Base-by-base conservation (phyloP, 2,797 vertebrate genomes). In the Orientallactaga sibirica region DNA sequence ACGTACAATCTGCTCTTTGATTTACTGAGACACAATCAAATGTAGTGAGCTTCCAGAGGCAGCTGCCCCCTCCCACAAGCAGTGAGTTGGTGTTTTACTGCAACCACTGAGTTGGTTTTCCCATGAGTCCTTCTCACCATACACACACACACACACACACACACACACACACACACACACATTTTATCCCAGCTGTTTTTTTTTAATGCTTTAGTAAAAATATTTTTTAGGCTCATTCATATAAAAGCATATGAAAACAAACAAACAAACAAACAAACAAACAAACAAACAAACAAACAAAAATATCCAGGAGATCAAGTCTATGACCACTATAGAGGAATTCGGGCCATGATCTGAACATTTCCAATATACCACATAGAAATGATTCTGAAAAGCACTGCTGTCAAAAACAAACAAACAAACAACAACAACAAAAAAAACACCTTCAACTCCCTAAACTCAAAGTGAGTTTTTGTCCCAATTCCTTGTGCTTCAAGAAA, bases 401-500 rank as follows among this genome's bases (percentile, higher is more conserved):
- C 22, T 93, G 43, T 16, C 9, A 58, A n/a, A 6, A 75, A 76
- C n/a, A 76, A 41, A 14, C n/a, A 76, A 41, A 14, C 33, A 37
- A 37, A 37, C 33, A 37, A 37, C 33, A 37, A 37, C 3, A 24
- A n/a, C 14, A 64, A 74, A 22, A 29, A 33, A 43, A 64, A 86
- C 22, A 48, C 6, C 20, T 84, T 85, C 55, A 94, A 93, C 91
- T 78, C 86, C 48, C 68, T 24, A 58, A 37, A 67, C 55, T 58
- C 76, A 91, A 96, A 94, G 91, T 88, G 86, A 55, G 62, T 95
- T 92, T 41, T 95, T 97, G 86, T 33, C 82, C 68, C 94, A 96
- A 95, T 85, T 88, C 90, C 93, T 94, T 93, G 15, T 16, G 43
- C 93, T 73, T 75, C 91, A 67, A 80, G 86, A 95, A 85, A 94